Evolutionary conservation across 2,113 vertebrate genomes (phyloP), one percentile per base, ranked within the genome.

Genomic region (Cariama cristata): DNA sequence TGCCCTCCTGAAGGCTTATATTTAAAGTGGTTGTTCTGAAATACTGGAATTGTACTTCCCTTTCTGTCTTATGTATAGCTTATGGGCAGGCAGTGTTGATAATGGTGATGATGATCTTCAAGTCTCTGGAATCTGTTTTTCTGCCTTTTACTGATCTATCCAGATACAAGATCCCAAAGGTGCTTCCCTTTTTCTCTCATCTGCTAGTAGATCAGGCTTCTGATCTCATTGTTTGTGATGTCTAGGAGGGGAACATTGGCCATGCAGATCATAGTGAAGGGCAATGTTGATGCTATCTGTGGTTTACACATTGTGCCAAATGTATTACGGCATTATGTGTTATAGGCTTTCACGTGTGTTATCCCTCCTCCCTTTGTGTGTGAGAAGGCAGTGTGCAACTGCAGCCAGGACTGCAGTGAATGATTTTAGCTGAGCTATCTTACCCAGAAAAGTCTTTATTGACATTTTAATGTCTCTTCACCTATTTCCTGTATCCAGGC

Each of bases 401-500:
- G 42, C 60, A 87, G 50, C n/a, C 64, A 67, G 55, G 44, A 71
- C 44, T 74, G 80, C 66, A 91, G 64, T 86, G 94, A 93, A 79
- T 59, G n/a, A 95, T 85, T 94, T 95, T 72, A 90, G 53, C 52
- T 49, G 26, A 86, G 40, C 79, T 95, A 33, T 94, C 86, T 89
- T 87, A 67, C 89, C 60, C 84, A 81, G 91, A 95, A 94, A n/a
- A 74, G 64, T 81, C 56, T 53, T 89, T 84, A 96, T 63, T 85
- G 96, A 91, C 80, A 85, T 95, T 97, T 96, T 95, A 89, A 89
- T 85, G 77, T 79, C 64, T 89, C 80, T 84, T 87, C 77, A 81
- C 76, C 44, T 52, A 68, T 95, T 96, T 95, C 40, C 47, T 71
- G 0, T 71, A 74, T 75, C 83, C 84, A n/a, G 33, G 32, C 64